Conservation (phyloP, 1,140 invertebrate species). For the Macrosteles quadrilineatus region DNA sequence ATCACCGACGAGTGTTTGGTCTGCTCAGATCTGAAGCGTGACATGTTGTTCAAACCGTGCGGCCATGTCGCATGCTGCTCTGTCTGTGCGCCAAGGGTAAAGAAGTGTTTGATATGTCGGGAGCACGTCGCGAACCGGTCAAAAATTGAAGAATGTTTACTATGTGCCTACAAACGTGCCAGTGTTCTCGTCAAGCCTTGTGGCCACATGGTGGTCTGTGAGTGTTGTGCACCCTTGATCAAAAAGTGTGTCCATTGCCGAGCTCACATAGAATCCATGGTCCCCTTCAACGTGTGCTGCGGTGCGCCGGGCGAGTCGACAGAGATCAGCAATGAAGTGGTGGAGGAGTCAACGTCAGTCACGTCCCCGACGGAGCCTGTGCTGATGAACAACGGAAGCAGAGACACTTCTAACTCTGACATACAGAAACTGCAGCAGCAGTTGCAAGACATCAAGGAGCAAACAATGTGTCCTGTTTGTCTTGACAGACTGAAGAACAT, state of each 20-base stretch:
- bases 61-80: conserved; percentile 93
- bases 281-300: conserved; percentile 69
- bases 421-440: conserved; percentile 93
- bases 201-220: conserved; percentile 93
- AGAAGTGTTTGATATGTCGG: conserved; percentile 93
- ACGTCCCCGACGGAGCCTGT: conserved; percentile 27
- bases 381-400: conserved; percentile 82
- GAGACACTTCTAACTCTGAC: conserved; percentile 73
- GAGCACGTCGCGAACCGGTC: conserved; percentile 74
- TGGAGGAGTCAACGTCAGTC: neutral
- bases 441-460: conserved; percentile 96
- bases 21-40: conserved; percentile 90
- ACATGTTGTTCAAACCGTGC: conserved; percentile 86
- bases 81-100: conserved; percentile 86
- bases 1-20: conserved; percentile 89
- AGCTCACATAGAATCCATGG: conserved; percentile 79
- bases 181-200: conserved; percentile 91
- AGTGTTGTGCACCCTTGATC: conserved; percentile 89
- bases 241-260: conserved; percentile 96
- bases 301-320: conserved; percentile 52
- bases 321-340: neutral
- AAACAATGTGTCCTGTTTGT: conserved; percentile 98
- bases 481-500: conserved; percentile 97
- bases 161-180: conserved; percentile 92
- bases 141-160: conserved; percentile 94